phyloP scores from a whole-genome alignment of 1,140 invertebrate genomes.

The Holotrichia oblita region DNA sequence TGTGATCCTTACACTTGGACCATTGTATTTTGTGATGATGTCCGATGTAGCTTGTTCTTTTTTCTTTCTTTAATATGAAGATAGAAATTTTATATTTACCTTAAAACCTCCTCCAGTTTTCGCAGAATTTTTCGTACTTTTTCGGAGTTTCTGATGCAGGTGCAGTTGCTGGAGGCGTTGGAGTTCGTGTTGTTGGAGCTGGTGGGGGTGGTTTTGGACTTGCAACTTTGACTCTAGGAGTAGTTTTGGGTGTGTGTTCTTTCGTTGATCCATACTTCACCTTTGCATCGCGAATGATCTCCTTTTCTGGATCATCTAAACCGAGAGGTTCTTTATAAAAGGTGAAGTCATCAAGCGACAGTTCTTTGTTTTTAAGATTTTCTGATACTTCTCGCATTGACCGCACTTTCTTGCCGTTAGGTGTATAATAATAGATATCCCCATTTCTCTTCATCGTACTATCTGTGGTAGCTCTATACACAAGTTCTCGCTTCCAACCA shows the following conservation, averaged over 20 bases:
- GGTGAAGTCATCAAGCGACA: conserved; percentile 80
- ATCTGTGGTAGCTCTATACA: conserved; percentile 67
- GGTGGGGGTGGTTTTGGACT: background rate
- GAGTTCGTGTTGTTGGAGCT: background rate
- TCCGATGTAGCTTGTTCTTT: too few species aligned
- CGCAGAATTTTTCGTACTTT: background rate
- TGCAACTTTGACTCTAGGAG: conserved; percentile 42
- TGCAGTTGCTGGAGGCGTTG: background rate
- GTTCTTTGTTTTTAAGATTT: conserved; percentile 64
- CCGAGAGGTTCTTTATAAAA: conserved; percentile 79
- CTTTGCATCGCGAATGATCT: conserved; percentile 75
- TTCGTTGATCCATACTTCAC: conserved; percentile 51
- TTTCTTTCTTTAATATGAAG: too few species aligned
- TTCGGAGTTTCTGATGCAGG: conserved; percentile 41
- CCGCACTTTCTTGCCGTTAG: conserved; percentile 75
- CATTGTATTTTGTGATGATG: too few species aligned
- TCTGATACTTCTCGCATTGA: conserved; percentile 72
- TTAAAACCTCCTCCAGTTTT: background rate
- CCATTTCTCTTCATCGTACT: conserved; percentile 66
- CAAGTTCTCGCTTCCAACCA: conserved; percentile 80
- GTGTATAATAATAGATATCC: conserved; percentile 82
- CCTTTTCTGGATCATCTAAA: conserved; percentile 73
- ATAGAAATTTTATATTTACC: background rate
- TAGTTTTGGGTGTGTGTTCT: conserved; percentile 44
- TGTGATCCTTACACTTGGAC: too few species aligned